Conservation (phyloP, 2,888 invertebrate genomes). For the Hydrotaea diabolus region DNA sequence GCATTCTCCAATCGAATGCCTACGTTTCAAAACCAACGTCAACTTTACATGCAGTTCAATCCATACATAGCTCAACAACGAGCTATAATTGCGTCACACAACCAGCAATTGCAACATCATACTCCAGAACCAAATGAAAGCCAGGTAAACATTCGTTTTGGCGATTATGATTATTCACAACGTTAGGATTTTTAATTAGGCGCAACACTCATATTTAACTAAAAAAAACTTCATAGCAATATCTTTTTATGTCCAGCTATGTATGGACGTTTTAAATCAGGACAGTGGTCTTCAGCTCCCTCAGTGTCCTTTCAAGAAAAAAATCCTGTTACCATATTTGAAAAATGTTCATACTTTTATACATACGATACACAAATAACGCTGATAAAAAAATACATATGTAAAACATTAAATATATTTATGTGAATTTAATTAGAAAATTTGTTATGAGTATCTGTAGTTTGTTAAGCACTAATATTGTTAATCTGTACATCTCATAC, state of each 20-base stretch:
- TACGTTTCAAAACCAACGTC: slow-evolving; percentile 70
- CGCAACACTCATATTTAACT: not conserved
- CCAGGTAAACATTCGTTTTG: slow-evolving; percentile 65
- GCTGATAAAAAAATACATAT: slow-evolving; percentile 64
- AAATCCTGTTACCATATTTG: slow-evolving; percentile 8
- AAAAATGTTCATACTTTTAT: slow-evolving; percentile 29
- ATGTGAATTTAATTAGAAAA: slow-evolving; percentile 69
- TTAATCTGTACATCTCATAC: slow-evolving; percentile 72
- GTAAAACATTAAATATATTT: slow-evolving; percentile 55
- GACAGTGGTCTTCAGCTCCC: not conserved
- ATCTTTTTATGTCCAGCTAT: not conserved
- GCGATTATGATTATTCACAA: slow-evolving; percentile 68
- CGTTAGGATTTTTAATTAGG: slow-evolving; percentile 52
- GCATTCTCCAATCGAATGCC: slow-evolving; percentile 71
- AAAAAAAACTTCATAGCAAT: not conserved
- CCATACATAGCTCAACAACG: slow-evolving; percentile 71
- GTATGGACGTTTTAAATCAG: not conserved
- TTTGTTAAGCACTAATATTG: slow-evolving; percentile 73
- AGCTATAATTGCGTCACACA: slow-evolving; percentile 73
- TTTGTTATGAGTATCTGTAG: slow-evolving; percentile 70
- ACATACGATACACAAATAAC: slow-evolving; percentile 1
- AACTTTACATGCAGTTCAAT: slow-evolving; percentile 68
- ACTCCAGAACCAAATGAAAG: slow-evolving; percentile 61
- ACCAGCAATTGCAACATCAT: slow-evolving; percentile 51
- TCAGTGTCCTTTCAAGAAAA: slow-evolving; percentile 1